Base-by-base conservation (phyloP, 2,113 vertebrate species). In the Hypomesus transpacificus region DNA sequence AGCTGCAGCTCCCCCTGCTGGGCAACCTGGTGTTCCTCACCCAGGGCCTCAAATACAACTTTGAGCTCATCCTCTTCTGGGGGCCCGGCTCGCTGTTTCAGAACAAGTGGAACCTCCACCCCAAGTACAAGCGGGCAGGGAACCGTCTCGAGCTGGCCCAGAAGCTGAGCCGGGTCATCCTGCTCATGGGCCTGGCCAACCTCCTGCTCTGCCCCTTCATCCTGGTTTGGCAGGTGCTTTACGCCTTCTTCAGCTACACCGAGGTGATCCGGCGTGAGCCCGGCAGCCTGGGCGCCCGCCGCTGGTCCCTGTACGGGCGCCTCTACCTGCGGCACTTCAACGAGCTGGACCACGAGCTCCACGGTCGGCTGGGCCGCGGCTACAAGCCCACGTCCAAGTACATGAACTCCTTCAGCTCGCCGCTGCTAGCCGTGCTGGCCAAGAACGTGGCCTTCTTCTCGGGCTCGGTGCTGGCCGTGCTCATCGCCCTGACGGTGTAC, bases 61-160 rank as follows among this genome's bases (percentile, higher is more conserved):
- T 98, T 0, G 97, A 99, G 90, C 93, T 99, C 67, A 98, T 99
- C 85, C 96, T 98, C 66, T 98, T 99, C 88, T 98, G 97, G 97
- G 97, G 97, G 0, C 97, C 97, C 0, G 95, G 97, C 68, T 98
- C 96, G 11, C 93, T 98, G 11, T 99, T 98, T 82, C 95, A 97
- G 84, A 99, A 98, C 0, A 96, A 98, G 73, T 98, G 97, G 97
- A 98, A 96, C 82, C 89, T 99, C 80, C 98, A 98, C 82, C 82
- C 96, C 0, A 97, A 98, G 81, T 99, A 99, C 88, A 98, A 98
- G 87, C 92, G 95, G 8, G 93, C 90, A 0, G 94, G 95, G 9
- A 95, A 95, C 79, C 95, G 97, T 9, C 88, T 98, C 2, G 97
- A 99, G 85, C 90, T 98, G 24, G 96, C 97, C 0, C 94, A 98